Conservation (phyloP, 2,888 invertebrate genomes). For the Sclerodermus sp. region DNA sequence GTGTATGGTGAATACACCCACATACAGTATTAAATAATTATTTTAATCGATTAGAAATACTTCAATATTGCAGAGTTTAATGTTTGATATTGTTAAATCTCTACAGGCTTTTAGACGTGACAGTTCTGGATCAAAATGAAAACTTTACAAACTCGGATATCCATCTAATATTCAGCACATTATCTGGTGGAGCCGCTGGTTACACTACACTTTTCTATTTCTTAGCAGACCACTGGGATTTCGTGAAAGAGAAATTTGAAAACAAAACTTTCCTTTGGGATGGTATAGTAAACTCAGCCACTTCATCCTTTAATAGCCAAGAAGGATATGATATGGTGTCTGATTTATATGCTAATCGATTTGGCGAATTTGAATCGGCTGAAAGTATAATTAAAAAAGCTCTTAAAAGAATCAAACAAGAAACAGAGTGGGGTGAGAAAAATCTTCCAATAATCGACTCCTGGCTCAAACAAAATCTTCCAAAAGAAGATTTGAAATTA, state of each 20-base stretch:
- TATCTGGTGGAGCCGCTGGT: conserved; percentile 71
- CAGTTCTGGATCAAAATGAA: conserved; percentile 69
- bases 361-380: conserved; percentile 72
- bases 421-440: conserved; percentile 75
- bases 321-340: conserved; percentile 72
- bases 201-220: conserved; percentile 74
- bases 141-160: conserved; percentile 79
- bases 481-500: conserved; percentile 14
- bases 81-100: background rate
- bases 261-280: conserved; percentile 77
- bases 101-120: conserved; percentile 65
- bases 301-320: conserved; percentile 74
- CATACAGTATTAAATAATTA: too few species aligned
- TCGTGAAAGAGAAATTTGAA: conserved; percentile 68
- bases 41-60: too few species aligned
- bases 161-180: conserved; percentile 74
- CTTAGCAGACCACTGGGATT: conserved; percentile 71
- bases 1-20: too few species aligned
- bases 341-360: conserved; percentile 65
- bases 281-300: conserved; percentile 72
- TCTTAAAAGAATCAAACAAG: conserved; percentile 72
- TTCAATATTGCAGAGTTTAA: too few species aligned
- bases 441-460: conserved; percentile 74
- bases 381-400: conserved; percentile 75
- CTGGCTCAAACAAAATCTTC: conserved; percentile 69